Conservation (phyloP, 2,113 vertebrate species). For the Leptocoma aspasia region DNA sequence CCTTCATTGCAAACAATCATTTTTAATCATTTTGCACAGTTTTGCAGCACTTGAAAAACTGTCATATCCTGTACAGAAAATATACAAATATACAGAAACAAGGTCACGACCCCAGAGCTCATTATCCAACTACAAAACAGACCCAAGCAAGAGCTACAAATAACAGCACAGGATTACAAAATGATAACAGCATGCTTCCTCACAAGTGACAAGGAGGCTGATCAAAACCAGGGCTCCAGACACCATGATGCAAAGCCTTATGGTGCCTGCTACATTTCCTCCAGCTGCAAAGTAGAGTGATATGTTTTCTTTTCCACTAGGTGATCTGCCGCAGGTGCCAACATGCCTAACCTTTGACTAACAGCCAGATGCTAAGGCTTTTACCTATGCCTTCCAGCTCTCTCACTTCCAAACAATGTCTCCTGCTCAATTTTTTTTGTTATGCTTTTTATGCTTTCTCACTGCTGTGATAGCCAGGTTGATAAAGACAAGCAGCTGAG, state of each 20-base stretch:
- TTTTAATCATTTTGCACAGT: neutral
- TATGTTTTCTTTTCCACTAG: neutral
- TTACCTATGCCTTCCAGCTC: neutral
- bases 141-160: constrained; percentile 13
- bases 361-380: neutral
- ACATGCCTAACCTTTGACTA: neutral
- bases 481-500: neutral
- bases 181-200: neutral
- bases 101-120: neutral
- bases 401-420: neutral
- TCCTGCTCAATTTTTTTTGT: neutral
- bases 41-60: neutral
- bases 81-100: neutral
- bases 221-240: constrained; percentile 23
- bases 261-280: neutral
- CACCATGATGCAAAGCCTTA: neutral
- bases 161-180: neutral
- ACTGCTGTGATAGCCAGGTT: neutral
- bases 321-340: neutral
- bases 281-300: neutral
- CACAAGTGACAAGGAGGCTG: neutral
- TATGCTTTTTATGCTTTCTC: neutral
- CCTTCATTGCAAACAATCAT: neutral
- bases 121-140: neutral
- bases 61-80: neutral